phyloP scores from a whole-genome alignment of 2,797 vertebrate species.

The Carapus acus region DNA sequence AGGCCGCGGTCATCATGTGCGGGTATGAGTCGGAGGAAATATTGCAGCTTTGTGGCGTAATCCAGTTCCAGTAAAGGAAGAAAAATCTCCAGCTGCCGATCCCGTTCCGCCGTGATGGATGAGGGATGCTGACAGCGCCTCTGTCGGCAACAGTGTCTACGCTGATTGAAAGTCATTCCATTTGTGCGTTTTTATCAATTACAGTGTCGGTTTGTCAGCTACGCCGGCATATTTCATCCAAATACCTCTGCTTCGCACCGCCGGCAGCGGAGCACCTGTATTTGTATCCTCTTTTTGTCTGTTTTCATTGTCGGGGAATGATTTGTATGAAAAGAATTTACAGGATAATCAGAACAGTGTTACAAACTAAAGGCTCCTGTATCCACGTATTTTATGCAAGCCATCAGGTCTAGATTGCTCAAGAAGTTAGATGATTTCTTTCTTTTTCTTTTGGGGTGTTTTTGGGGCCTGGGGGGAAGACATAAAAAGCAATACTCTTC shows the following conservation, averaged over 20 bases:
- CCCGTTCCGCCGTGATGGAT: slow-evolving; percentile 45
- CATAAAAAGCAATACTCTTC: slow-evolving; percentile 8
- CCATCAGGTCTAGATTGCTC: slow-evolving; percentile 23
- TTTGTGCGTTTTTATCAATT: slow-evolving; percentile 52
- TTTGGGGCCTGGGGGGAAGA: background rate
- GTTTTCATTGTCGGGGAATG: slow-evolving; percentile 30
- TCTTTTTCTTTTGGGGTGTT: slow-evolving; percentile 29
- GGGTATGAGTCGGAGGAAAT: background rate
- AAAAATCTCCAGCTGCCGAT: slow-evolving; percentile 24
- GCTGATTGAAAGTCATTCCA: slow-evolving; percentile 43
- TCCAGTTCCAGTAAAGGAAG: slow-evolving; percentile 34
- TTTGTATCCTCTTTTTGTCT: slow-evolving; percentile 32
- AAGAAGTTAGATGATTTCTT: slow-evolving; percentile 18
- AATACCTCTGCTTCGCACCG: slow-evolving; percentile 37
- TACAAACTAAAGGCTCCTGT: slow-evolving; percentile 13
- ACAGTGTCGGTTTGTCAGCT: slow-evolving; percentile 37
- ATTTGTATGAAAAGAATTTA: no score
- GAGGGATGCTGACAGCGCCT: slow-evolving; percentile 47
- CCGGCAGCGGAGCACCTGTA: slow-evolving; percentile 29
- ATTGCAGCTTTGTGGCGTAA: slow-evolving; percentile 23
- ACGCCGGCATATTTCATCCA: slow-evolving; percentile 39
- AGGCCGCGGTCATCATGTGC: background rate
- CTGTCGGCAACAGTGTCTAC: slow-evolving; percentile 30
- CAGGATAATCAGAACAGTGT: slow-evolving; percentile 12
- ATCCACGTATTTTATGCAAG: slow-evolving; percentile 13